Percentiles rank a stretch among this genome's conserved stretches.
phyloP scores from a whole-genome alignment of 2,797 vertebrate species.

The Antrozous pallidus region DNA sequence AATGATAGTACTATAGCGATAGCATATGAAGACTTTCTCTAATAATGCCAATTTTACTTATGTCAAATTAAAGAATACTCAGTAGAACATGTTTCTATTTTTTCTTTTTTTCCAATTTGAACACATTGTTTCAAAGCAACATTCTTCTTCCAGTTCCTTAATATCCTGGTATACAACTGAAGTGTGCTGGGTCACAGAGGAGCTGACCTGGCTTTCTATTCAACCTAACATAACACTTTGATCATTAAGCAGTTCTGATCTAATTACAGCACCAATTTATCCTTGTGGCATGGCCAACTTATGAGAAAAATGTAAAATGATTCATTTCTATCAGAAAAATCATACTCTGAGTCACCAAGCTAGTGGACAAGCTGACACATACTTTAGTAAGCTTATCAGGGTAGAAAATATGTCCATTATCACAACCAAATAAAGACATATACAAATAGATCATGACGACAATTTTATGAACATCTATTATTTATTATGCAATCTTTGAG shows the following conservation, averaged over 20 bases:
- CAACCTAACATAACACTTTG: not conserved
- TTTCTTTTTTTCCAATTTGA: not conserved
- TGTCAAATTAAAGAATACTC: conserved; percentile 16
- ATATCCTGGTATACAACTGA: not conserved
- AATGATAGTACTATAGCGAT: no score
- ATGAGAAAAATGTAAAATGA: conserved; percentile 43
- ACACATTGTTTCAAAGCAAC: conserved; percentile 34
- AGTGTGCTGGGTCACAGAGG: not conserved
- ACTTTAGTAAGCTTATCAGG: conserved; percentile 11
- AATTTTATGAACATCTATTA: conserved; percentile 32
- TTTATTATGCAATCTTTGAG: not conserved
- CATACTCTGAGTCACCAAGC: conserved; percentile 52
- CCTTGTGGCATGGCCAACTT: not conserved
- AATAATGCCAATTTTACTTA: not conserved
- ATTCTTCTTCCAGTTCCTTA: not conserved
- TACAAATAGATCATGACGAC: not conserved
- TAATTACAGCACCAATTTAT: conserved; percentile 4
- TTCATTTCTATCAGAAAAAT: conserved; percentile 46
- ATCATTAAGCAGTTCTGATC: conserved; percentile 1
- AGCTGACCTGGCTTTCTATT: not conserved
- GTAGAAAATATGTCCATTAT: not conserved
- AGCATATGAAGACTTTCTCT: not conserved
- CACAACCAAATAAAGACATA: conserved; percentile 14
- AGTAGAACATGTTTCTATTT: not conserved
- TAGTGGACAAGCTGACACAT: conserved; percentile 17